Evolutionary conservation across 2,888 invertebrate genomes (phyloP), one percentile per base, ranked within the genome.

Genomic region (Ceriagrion tenellum): DNA sequence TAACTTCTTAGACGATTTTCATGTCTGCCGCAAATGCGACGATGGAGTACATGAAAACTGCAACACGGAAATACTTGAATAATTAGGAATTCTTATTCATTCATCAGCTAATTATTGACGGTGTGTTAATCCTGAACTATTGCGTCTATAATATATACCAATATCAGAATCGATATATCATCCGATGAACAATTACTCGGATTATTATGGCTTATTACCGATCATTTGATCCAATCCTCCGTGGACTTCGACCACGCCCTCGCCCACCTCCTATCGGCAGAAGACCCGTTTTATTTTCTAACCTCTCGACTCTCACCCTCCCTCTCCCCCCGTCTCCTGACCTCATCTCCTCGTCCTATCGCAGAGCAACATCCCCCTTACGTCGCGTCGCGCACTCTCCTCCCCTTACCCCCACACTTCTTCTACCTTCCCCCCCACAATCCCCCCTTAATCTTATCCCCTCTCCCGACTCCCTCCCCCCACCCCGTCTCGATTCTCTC

Each of bases 331-430:
- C 30, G 13, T 16, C 13, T 35, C 69, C 69, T 69, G 69, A 90
- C 56, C 90, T 56, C 56, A 55, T 30, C 90, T 35, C 91, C 91
- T 47, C 40, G 63, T 63, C 63, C 47, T 47, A 47, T 91, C 40
- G 63, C 63, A 63, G 26, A 40, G 63, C 91, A 91, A 59, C 63
- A 91, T 63, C 59, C 91, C 20, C 56, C 56, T 40, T 30, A 47
- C 59, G 69, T 69, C 69, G 69, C 69, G 23, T 69, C 26, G 23
- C 69, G 4, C 30, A 59, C 90, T 23, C 47, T 18, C 30, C 59
- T 12, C 91, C 63, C 20, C 20, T n/a, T n/a, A n/a, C n/a, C n/a
- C n/a, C n/a, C n/a, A n/a, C n/a, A n/a, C n/a, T n/a, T n/a, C n/a
- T n/a, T n/a, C n/a, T n/a, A n/a, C 91, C 26, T 56, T 40, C 35